These are phyloP conservation scores for Noctua janthina DNA, from an alignment of 2,888 invertebrate species.

Conservation along the genomic window DNA sequence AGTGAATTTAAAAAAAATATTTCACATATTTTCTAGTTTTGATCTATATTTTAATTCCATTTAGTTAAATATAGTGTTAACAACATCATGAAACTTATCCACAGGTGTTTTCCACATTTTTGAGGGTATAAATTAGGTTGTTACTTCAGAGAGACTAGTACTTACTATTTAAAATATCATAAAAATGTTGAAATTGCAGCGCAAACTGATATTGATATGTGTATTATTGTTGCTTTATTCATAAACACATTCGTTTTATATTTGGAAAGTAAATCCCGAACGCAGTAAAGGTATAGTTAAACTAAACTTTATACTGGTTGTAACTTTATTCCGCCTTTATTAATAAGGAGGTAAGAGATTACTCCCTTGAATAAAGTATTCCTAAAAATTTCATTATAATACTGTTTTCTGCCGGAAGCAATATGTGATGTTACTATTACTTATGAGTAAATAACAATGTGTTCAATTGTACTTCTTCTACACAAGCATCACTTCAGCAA, in stretches of 20 bases:
- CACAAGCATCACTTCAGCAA: constrained; percentile 11
- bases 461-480: constrained; percentile 14
- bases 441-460: constrained; percentile 1
- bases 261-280: not conserved
- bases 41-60: too few species aligned
- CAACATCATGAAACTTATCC: too few species aligned
- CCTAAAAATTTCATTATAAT: not conserved
- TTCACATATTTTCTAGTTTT: too few species aligned
- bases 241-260: too few species aligned
- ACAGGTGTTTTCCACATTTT: not conserved
- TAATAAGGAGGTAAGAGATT: not conserved
- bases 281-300: not conserved
- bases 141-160: not conserved
- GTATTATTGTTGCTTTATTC: too few species aligned
- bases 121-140: not conserved
- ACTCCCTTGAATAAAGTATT: not conserved
- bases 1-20: too few species aligned
- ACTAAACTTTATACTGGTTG: constrained; percentile 3
- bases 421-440: constrained; percentile 3
- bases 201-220: too few species aligned
- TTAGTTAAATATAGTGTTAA: too few species aligned
- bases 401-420: constrained; percentile 1
- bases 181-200: too few species aligned
- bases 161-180: too few species aligned
- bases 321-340: constrained; percentile 6